These are phyloP conservation scores for Pholis gunnellus DNA, from an alignment of 2,113 vertebrate species.

Conservation along the genomic window DNA sequence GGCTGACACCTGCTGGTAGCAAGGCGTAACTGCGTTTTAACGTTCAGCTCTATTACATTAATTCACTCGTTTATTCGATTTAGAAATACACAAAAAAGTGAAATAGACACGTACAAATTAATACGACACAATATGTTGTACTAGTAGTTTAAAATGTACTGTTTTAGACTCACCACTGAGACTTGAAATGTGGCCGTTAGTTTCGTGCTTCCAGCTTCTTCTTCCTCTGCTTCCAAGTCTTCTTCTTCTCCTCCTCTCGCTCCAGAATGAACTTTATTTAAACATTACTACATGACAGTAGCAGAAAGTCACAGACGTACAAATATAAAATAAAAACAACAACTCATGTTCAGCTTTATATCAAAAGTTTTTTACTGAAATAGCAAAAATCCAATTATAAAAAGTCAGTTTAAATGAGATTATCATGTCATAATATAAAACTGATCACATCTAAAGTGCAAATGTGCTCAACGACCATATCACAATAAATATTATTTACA, in stretches of 20 bases:
- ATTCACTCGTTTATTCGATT: neutral
- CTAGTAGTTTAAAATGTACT: neutral
- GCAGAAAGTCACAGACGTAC: too few species aligned
- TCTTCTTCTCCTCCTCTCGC: too few species aligned
- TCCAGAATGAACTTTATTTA: too few species aligned
- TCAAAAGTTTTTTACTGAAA: slow-evolving; percentile 58
- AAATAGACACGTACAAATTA: neutral
- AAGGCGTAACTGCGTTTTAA: neutral
- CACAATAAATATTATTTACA: slow-evolving; percentile 66
- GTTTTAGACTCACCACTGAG: neutral
- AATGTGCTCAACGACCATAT: slow-evolving; percentile 54
- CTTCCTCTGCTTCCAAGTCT: too few species aligned
- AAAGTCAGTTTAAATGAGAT: slow-evolving; percentile 21
- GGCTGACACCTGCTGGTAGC: neutral
- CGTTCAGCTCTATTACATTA: neutral
- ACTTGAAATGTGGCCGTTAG: neutral
- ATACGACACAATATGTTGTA: neutral
- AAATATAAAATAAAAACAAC: neutral
- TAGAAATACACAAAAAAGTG: neutral
- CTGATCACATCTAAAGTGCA: slow-evolving; percentile 64
- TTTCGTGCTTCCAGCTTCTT: too few species aligned
- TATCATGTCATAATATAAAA: slow-evolving; percentile 48
- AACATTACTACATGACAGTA: too few species aligned
- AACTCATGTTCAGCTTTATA: slow-evolving; percentile 3
- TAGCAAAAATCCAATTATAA: slow-evolving; percentile 43